phyloP scores from a whole-genome alignment of 2,113 vertebrate species.

The Zosterops pallidus region DNA sequence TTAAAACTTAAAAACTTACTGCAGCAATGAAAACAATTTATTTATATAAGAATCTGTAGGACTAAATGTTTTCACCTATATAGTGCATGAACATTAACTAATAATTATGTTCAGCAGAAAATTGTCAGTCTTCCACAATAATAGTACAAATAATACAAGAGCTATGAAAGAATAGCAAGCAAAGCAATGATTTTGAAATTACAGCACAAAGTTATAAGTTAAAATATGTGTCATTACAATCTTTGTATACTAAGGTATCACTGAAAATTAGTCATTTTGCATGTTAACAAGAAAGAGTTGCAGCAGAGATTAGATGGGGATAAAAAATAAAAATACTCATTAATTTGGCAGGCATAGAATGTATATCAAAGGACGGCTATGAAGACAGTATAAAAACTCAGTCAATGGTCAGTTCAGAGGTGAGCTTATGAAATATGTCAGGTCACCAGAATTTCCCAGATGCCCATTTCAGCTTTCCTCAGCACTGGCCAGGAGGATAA shows the following conservation, averaged over 20 bases:
- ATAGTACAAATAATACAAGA: slow-evolving; percentile 39
- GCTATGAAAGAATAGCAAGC: slow-evolving; percentile 43
- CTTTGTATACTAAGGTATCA: slow-evolving; percentile 23
- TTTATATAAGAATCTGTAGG: slow-evolving; percentile 32
- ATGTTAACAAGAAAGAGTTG: slow-evolving; percentile 1
- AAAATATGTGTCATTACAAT: slow-evolving; percentile 58
- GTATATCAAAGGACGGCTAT: background rate
- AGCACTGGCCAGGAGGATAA: background rate
- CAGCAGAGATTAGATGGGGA: background rate
- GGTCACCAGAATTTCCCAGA: background rate
- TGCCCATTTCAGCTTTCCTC: background rate
- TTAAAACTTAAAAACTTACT: background rate
- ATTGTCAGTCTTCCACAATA: slow-evolving; percentile 62
- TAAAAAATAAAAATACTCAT: slow-evolving; percentile 6
- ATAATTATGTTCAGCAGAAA: slow-evolving; percentile 67
- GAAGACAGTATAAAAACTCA: background rate
- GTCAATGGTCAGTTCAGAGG: background rate
- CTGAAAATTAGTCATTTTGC: slow-evolving; percentile 21
- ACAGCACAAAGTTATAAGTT: slow-evolving; percentile 46
- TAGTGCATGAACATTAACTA: slow-evolving; percentile 46
- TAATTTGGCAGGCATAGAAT: background rate
- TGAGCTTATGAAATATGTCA: background rate
- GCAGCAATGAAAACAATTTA: background rate
- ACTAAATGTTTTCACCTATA: slow-evolving; percentile 50
- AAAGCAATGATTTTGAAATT: slow-evolving; percentile 68